These are phyloP conservation scores for Schrankia costaestrigalis DNA, from an alignment of 2,888 invertebrate genomes.

Conservation along the genomic window DNA sequence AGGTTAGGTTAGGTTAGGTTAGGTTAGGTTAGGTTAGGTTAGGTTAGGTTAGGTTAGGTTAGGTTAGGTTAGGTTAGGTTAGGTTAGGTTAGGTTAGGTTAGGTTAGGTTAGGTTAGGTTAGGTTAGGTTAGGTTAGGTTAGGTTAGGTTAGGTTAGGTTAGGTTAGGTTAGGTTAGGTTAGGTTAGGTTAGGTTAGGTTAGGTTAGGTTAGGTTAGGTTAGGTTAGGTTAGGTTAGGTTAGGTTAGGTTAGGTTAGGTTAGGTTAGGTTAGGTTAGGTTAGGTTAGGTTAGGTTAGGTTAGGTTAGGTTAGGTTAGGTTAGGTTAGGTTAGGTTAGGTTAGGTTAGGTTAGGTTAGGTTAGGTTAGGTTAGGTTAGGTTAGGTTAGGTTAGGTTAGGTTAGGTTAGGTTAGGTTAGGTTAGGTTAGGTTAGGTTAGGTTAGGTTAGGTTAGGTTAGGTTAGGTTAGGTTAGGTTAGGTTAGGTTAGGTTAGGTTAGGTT, in stretches of 20 bases:
- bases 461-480: constrained; percentile 14
- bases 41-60: constrained; percentile 17
- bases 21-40: constrained; percentile 10
- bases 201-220: constrained; percentile 16
- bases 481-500: constrained; percentile 13
- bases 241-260: constrained; percentile 15
- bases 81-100: constrained; percentile 19
- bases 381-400: constrained; percentile 10
- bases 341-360: constrained; percentile 12
- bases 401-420: constrained; percentile 10
- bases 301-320: constrained; percentile 2
- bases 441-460: constrained; percentile 16
- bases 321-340: constrained; percentile 22
- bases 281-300: constrained; percentile 11
- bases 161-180: constrained; percentile 20
- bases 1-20: constrained; percentile 16
- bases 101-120: constrained; percentile 16
- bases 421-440: constrained; percentile 15
- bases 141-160: constrained; percentile 22
- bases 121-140: constrained; percentile 18
- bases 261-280: constrained; percentile 14
- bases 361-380: constrained; percentile 10
- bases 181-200: constrained; percentile 16
- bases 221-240: constrained; percentile 16
- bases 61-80: constrained; percentile 13